Base-by-base conservation (phyloP, 2,113 vertebrate genomes). In the Hippocampus zosterae region DNA sequence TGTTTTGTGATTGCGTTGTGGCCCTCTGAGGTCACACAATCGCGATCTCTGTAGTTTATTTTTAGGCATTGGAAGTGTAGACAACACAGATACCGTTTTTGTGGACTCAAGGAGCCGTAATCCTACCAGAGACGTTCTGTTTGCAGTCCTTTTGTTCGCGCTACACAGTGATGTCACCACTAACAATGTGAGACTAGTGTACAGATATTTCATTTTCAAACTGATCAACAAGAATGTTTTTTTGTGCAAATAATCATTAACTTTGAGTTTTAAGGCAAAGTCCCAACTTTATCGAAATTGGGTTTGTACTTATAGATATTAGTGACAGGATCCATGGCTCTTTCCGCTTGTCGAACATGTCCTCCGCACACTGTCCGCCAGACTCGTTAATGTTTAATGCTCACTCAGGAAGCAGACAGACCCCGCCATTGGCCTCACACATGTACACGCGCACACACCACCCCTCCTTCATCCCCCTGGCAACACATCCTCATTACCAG, bases 11-110 rank as follows among this genome's bases (percentile, higher is more conserved):
- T 63, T 53, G 53, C 15, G 23, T 41, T 37, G 62, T 40, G 8
- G 33, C 8, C 41, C 12, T 44, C 37, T 13, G 40, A 25, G 12
- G 62, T 23, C 21, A 40, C 63, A 27, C 1, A 8, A n/a, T 18
- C 57, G 68, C 63, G 74, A 73, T 77, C 60, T 57, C 80, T 80
- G 72, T 65, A 50, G 69, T 83, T 88, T 90, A 85, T 91, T 88
- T 87, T 77, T 85, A 84, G 80, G 84, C 87, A 80, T 80, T 5
- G 69, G 56, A 78, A 84, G 85, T 68, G 81, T 63, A 70, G 7
- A 70, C 71, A 71, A 83, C 87, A 91, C 90, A 89, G 82, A 90
- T 91, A 85, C 87, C 90, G 89, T 89, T 91, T 92, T 91, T 82
- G 79, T 92, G 87, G 85, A 90, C 87, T 89, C 88, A 85, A 79